phyloP scores from a whole-genome alignment of 53 echinoderm and acorn worm genomes.

The Temnopleurus reevesii region DNA sequence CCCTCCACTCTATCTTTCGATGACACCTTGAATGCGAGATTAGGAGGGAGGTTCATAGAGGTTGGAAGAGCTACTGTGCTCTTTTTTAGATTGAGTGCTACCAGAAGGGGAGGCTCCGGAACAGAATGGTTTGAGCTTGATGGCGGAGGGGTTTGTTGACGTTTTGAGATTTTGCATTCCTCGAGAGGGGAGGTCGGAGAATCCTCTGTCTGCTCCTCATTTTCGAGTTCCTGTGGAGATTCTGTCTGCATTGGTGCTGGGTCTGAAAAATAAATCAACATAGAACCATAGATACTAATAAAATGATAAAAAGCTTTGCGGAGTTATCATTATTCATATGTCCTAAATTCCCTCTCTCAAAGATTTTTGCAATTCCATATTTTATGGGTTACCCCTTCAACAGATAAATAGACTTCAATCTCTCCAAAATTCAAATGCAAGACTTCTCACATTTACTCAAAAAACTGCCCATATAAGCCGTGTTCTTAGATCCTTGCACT shows the following conservation, averaged over 20 bases:
- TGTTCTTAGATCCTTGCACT: too few relatives aligned
- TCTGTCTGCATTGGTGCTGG: background rate
- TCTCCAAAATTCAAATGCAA: too few relatives aligned
- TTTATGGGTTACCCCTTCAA: too few relatives aligned
- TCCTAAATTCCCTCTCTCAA: too few relatives aligned
- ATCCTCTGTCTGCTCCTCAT: background rate
- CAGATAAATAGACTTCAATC: too few relatives aligned
- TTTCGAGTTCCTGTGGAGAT: background rate
- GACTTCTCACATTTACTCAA: too few relatives aligned
- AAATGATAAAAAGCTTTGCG: too few relatives aligned
- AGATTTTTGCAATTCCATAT: too few relatives aligned
- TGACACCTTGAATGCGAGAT: background rate
- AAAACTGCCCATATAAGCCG: too few relatives aligned
- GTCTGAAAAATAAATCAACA: background rate
- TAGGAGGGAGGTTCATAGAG: background rate
- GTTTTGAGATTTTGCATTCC: too few relatives aligned
- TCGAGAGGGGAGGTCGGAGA: background rate
- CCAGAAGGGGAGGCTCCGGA: background rate
- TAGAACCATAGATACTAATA: too few relatives aligned
- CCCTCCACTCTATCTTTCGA: background rate
- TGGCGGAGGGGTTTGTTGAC: background rate
- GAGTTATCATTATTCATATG: too few relatives aligned
- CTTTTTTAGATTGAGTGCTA: slow-evolving; percentile 1
- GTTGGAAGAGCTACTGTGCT: background rate
- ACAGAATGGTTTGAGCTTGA: background rate